A percentile compares a stretch with the other conserved stretches of the same genome.
Evolutionary conservation across 2,888 invertebrate genomes (phyloP).

Genomic region (Desoria tigrina): DNA sequence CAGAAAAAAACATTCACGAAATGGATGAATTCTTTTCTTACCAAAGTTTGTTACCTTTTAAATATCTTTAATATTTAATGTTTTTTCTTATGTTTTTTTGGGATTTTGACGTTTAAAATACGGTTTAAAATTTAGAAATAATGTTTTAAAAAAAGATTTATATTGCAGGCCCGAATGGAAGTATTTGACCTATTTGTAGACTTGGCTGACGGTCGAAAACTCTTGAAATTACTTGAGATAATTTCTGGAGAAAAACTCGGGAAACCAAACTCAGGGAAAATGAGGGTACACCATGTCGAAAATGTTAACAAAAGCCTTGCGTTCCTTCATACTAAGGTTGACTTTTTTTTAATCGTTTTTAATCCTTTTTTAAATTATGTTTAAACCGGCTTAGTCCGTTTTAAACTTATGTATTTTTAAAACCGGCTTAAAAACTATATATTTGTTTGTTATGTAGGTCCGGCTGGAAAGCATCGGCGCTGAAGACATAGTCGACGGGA

Average conservation of each 20-base stretch:
- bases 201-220: conserved; percentile 89
- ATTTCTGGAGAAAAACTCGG: conserved; percentile 97
- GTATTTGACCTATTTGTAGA: conserved; percentile 96
- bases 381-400: background rate
- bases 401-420: no score
- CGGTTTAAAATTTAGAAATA: no score
- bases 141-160: no score
- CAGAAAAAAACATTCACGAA: no score
- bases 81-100: no score
- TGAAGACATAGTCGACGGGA: conserved; percentile 98
- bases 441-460: conserved; percentile 64
- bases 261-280: conserved; percentile 90
- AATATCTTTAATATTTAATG: no score
- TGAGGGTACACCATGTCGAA: conserved; percentile 98
- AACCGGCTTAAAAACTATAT: background rate
- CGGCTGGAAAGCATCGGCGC: conserved; percentile 97
- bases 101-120: no score
- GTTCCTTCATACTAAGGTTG: conserved; percentile 86
- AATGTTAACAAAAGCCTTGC: conserved; percentile 97
- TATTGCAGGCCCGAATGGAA: conserved; percentile 85
- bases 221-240: conserved; percentile 92
- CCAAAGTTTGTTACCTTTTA: no score
- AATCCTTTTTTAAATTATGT: no score
- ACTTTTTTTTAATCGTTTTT: conserved; percentile 12
- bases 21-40: no score